Conservation (phyloP, 2,888 invertebrate species). For the Lottia scabra region DNA sequence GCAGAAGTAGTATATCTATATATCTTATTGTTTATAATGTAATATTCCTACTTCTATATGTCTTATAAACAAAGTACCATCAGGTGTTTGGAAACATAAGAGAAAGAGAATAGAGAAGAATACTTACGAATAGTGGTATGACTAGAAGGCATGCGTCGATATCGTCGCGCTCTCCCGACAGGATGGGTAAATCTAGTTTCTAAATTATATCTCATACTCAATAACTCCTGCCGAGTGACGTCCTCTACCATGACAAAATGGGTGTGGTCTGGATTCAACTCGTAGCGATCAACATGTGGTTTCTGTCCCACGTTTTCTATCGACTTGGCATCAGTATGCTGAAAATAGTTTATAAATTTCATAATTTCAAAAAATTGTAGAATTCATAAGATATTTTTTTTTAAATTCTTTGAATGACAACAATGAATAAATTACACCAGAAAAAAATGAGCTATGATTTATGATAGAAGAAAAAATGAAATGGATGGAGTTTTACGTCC, state of each 20-base stretch:
- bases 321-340: slow-evolving; percentile 22
- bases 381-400: too few relatives aligned
- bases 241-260: slow-evolving; percentile 64
- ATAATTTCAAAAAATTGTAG: too few relatives aligned
- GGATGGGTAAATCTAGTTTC: slow-evolving; percentile 48
- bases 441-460: too few relatives aligned
- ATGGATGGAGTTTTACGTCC: too few relatives aligned
- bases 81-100: too few relatives aligned
- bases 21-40: too few relatives aligned
- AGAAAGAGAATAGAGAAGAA: not conserved
- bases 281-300: slow-evolving; percentile 37
- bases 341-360: not conserved
- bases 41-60: too few relatives aligned
- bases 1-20: too few relatives aligned
- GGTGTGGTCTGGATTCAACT: slow-evolving; percentile 66
- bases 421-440: too few relatives aligned
- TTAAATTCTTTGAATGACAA: too few relatives aligned
- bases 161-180: slow-evolving; percentile 36
- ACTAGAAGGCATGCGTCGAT: slow-evolving; percentile 17
- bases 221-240: slow-evolving; percentile 35
- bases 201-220: slow-evolving; percentile 39
- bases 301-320: slow-evolving; percentile 42
- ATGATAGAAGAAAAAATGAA: too few relatives aligned
- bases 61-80: too few relatives aligned
- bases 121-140: slow-evolving; percentile 18